Evolutionary conservation across 2,113 vertebrate genomes (phyloP), one percentile per base, ranked within the genome.

Genomic region (Tautogolabrus adspersus): DNA sequence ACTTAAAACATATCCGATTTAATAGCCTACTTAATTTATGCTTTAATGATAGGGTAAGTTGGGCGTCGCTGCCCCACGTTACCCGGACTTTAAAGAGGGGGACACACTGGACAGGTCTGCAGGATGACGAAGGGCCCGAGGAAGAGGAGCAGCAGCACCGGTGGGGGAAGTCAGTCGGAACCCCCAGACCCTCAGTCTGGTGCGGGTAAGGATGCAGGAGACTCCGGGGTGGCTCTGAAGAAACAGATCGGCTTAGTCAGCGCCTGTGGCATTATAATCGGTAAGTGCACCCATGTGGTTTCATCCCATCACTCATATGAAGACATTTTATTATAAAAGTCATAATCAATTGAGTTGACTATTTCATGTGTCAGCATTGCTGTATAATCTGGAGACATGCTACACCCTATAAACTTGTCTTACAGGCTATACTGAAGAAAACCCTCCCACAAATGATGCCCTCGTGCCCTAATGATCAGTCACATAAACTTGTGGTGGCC

Each of bases 211-310:
- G 55, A 63, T 37, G 56, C 26, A 6, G 62, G 13, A 72, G 7
- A 23, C 81, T 88, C 90, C 8, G 93, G 86, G 0, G 95, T 96
- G n/a, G 92, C 92, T n/a, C 91, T 96, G 75, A 96, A 96, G 83
- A 95, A 96, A 52, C 93, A 96, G 81, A 96, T 96, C 8, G 95
- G 96, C 58, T 90, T 96, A 18, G 79, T 95, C 59, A 96, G 96
- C 66, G 96, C 93, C 11, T 96, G 96, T 75, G 95, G 94, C 15
- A 95, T 96, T 65, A 96, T 96, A 19, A 92, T 96, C 26, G 96
- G 96, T 96, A 57, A 95, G 95, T 84, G 1, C 8, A n/a, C 75
- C 13, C 38, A 18, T 47, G 8, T 19, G 38, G 22, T 5, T 22
- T 23, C 46, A 34, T 22, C n/a, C n/a, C 59, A 42, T 21, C 10